phyloP scores from a whole-genome alignment of 2,797 vertebrate species.

The Hippocampus kuda region DNA sequence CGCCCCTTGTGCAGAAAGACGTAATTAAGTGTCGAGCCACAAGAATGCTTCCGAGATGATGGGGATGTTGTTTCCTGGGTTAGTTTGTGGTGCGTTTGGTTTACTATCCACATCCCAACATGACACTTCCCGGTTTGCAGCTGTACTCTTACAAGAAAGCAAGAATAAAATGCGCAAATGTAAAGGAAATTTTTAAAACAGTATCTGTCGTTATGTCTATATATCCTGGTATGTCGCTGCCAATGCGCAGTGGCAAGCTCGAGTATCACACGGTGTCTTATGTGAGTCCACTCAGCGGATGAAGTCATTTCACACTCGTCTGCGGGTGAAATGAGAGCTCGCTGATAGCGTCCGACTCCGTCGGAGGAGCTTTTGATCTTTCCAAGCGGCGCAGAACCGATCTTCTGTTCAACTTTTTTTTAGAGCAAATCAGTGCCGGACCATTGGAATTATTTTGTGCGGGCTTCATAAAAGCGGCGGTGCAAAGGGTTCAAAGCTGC shows the following conservation, averaged over 20 bases:
- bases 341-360: constrained; percentile 56
- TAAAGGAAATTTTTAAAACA: too few species aligned
- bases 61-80: constrained; percentile 17
- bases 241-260: constrained; percentile 26
- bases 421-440: constrained; percentile 63
- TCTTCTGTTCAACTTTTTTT: constrained; percentile 52
- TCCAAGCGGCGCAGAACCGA: constrained; percentile 51
- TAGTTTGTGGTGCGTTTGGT: background rate
- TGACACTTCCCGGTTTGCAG: too few species aligned
- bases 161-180: too few species aligned
- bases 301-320: constrained; percentile 68
- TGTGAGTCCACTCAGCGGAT: constrained; percentile 57
- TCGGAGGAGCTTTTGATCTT: constrained; percentile 64
- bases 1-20: constrained; percentile 7
- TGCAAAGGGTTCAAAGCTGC: constrained; percentile 62
- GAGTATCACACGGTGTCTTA: constrained; percentile 59
- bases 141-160: too few species aligned
- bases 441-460: constrained; percentile 58
- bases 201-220: background rate
- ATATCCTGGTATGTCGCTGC: constrained; percentile 34
- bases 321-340: constrained; percentile 61
- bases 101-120: too few species aligned
- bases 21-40: constrained; percentile 19
- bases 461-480: constrained; percentile 39
- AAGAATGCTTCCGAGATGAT: constrained; percentile 8